These are phyloP conservation scores for Buceros bicornis DNA, from an alignment of 2,797 vertebrate species.

Conservation along the genomic window DNA sequence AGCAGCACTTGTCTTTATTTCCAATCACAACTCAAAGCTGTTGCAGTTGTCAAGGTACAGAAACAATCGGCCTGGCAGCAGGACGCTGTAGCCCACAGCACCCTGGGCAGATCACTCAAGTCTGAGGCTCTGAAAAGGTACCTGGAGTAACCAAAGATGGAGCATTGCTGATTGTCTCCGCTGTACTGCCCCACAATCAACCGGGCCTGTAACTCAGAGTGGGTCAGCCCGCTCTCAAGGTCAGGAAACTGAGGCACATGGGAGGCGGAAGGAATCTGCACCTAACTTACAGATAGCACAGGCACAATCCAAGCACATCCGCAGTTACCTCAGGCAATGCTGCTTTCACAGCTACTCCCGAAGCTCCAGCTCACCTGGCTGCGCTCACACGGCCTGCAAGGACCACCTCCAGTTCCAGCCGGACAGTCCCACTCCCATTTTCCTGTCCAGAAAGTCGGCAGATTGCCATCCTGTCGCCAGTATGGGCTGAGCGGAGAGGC, in stretches of 20 bases:
- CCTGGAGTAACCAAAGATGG: background rate
- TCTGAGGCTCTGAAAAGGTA: background rate
- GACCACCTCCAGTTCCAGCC: background rate
- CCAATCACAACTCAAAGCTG: background rate
- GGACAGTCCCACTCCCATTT: background rate
- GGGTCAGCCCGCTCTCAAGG: background rate
- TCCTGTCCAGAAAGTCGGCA: background rate
- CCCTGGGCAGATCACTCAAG: background rate
- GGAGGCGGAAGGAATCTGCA: background rate
- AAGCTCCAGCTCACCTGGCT: background rate
- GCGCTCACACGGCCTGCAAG: background rate
- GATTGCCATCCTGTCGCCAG: background rate
- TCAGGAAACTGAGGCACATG: background rate
- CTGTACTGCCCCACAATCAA: background rate
- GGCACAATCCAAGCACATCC: background rate
- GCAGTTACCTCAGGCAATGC: background rate
- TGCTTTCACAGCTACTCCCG: background rate
- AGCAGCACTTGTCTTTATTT: background rate
- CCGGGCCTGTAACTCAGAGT: background rate
- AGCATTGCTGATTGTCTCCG: background rate
- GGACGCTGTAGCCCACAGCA: background rate
- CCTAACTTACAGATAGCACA: background rate
- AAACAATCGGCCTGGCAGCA: background rate
- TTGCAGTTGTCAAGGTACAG: background rate
- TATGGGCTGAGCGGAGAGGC: background rate